These are phyloP conservation scores for Epizoanthus stellaris DNA, from an alignment of 92 coral and sea anemone species.

Conservation along the genomic window DNA sequence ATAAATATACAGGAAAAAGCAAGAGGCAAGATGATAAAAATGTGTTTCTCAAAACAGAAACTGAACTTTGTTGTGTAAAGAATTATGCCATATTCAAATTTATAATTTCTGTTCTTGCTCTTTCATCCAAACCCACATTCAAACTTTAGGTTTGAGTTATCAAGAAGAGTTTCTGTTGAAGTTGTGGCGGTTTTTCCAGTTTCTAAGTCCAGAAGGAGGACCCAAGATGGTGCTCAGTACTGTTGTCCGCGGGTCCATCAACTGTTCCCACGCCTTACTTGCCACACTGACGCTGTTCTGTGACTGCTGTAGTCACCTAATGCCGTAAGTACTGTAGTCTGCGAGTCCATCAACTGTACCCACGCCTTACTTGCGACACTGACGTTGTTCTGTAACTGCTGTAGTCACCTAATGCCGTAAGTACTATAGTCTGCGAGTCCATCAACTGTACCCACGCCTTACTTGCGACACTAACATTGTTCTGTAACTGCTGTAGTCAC, in stretches of 20 bases:
- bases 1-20: too few species aligned
- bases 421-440: constrained; percentile 71
- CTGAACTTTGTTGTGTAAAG: too few species aligned
- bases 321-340: constrained; percentile 52
- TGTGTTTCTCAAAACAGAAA: too few species aligned
- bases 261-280: constrained; percentile 75
- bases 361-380: constrained; percentile 81
- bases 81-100: not conserved
- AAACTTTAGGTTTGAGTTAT: constrained; percentile 84
- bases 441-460: constrained; percentile 77
- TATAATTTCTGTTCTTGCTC: not conserved
- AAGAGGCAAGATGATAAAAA: too few species aligned
- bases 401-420: constrained; percentile 96
- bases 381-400: constrained; percentile 95
- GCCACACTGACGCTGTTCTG: constrained; percentile 89
- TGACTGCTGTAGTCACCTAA: constrained; percentile 95
- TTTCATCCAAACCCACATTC: not conserved
- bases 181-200: constrained; percentile 92
- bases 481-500: constrained; percentile 71
- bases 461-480: constrained; percentile 82
- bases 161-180: constrained; percentile 95
- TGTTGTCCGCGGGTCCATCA: constrained; percentile 75
- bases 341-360: constrained; percentile 76
- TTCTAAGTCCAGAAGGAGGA: constrained; percentile 88
- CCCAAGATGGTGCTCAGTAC: constrained; percentile 78